Percentiles rank a stretch among this genome's conserved stretches.
phyloP scores from a whole-genome alignment of 2,113 vertebrate genomes.

The Microtus oregoni region DNA sequence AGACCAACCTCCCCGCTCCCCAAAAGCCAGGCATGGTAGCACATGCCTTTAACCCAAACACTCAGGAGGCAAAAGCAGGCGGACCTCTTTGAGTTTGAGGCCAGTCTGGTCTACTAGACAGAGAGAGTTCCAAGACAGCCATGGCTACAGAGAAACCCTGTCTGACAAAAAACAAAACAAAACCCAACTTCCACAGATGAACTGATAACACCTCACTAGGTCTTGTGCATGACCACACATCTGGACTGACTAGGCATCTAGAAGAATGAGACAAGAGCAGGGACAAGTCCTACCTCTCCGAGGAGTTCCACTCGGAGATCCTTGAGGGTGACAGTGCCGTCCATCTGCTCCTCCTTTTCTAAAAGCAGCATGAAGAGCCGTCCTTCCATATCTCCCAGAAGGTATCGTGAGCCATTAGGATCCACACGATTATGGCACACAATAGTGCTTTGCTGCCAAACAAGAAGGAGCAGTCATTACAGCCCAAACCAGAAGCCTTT shows the following conservation, averaged over 20 bases:
- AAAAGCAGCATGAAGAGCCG: slow-evolving; percentile 98
- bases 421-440: slow-evolving; percentile 99
- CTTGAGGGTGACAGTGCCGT: slow-evolving; percentile 94
- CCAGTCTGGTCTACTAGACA: not conserved
- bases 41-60: not conserved
- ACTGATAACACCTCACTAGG: not conserved
- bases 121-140: not conserved
- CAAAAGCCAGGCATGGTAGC: not conserved
- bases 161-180: not conserved
- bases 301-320: slow-evolving; percentile 97
- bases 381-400: slow-evolving; percentile 99
- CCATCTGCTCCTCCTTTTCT: slow-evolving; percentile 99
- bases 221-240: not conserved
- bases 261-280: fast-evolving
- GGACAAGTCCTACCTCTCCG: slow-evolving; percentile 91
- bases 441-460: slow-evolving; percentile 95
- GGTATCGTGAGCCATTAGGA: slow-evolving; percentile 96
- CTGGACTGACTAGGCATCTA: not conserved
- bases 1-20: not conserved
- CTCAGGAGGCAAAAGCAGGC: not conserved
- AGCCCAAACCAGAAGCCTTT: not conserved
- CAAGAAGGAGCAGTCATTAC: not conserved
- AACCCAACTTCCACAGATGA: not conserved
- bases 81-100: not conserved
- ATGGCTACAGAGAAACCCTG: not conserved